Evolutionary conservation across 1,140 invertebrate genomes (phyloP), one percentile per base, ranked within the genome.

Genomic region (Bombyx mandarina): DNA sequence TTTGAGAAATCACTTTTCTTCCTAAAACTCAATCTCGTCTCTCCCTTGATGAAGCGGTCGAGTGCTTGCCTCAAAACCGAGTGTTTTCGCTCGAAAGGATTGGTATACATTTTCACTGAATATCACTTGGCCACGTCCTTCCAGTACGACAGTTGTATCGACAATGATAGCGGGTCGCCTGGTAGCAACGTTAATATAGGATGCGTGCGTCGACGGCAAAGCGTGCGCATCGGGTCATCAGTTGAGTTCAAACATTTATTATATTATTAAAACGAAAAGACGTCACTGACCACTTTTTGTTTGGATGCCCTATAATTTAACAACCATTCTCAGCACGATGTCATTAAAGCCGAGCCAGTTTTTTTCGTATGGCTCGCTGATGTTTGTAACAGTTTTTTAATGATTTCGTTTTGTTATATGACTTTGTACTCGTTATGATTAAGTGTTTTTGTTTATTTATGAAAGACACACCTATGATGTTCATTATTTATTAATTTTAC

Each of bases 61-160:
- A 87, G 67, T 52, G 77, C 71, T 56, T 87, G 82, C 63, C 79
- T 74, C 60, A 87, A 52, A n/a, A 71, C 74, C 0, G 84, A 87
- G 56, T 87, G 84, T 57, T 87, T 87, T 49, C 84, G 73, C 56
- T 87, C 83, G 53, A 87, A 87, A 9, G 83, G 83, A 63, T 87
- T 87, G 61, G 83, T 84, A 57, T 72, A 87, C 83, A 87, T 86
- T 61, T 65, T 81, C 45, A 54, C 59, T 56, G 45, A 43, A 50
- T 59, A 59, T 26, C 54, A 60, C 35, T 61, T 51, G 22, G 50
- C 58, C 57, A 65, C 73, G 79, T 77, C 48, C 64, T 62, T 60
- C 65, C 69, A 51, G 60, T 57, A n/a, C 35, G 57, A 81, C 48
- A 22, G 64, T 45, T 56, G 10, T 60, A 56, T 65, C 52, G 61